Evolutionary conservation across 2,888 invertebrate genomes (phyloP).

Genomic region (Aquatica leii): DNA sequence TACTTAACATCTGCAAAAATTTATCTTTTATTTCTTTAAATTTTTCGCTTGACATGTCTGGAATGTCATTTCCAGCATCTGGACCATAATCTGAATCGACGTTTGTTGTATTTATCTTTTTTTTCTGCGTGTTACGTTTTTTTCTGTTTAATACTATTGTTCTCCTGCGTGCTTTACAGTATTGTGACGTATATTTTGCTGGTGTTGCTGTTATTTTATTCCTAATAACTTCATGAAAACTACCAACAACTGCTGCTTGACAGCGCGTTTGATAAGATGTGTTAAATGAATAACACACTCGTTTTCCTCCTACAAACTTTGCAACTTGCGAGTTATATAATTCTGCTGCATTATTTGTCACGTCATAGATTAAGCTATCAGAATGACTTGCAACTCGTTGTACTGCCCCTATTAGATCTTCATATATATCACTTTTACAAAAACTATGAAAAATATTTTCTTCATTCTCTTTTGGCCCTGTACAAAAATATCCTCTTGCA

Average conservation of each 20-base stretch:
- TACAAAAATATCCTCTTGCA: conserved; percentile 1
- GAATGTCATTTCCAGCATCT: not conserved
- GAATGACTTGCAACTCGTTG: not conserved
- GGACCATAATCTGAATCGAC: conserved; percentile 9
- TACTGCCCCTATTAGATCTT: not conserved
- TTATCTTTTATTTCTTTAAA: too few species aligned
- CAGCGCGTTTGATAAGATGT: not conserved
- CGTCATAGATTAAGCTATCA: not conserved
- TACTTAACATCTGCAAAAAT: too few species aligned
- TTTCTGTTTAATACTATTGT: not conserved
- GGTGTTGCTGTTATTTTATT: too few species aligned
- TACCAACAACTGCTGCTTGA: not conserved
- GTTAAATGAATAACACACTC: not conserved
- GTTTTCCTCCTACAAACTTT: too few species aligned
- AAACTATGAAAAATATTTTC: not conserved
- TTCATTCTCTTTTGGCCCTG: not conserved
- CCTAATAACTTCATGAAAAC: too few species aligned
- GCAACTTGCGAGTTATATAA: too few species aligned
- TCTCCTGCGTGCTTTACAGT: not conserved
- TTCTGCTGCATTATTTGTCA: conserved; percentile 19
- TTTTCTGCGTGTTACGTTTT: not conserved
- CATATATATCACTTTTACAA: too few species aligned
- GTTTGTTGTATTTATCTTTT: not conserved
- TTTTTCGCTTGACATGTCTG: not conserved
- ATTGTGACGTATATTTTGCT: too few species aligned